phyloP scores from a whole-genome alignment of 2,888 invertebrate genomes.

The Cartodere bifasciata region DNA sequence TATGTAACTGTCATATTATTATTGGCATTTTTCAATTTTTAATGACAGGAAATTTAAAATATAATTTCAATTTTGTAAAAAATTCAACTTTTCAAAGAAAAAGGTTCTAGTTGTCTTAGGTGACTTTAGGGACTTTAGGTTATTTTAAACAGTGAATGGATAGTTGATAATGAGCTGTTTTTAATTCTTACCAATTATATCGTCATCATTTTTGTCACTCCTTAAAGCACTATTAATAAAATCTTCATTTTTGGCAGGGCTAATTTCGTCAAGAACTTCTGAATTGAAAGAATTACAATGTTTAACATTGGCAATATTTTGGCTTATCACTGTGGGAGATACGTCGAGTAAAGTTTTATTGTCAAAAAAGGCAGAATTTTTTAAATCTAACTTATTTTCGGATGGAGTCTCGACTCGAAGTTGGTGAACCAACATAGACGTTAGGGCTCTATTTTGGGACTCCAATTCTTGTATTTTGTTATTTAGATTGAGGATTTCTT shows the following conservation, averaged over 20 bases:
- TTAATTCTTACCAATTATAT: too few relatives aligned
- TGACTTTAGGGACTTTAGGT: background rate
- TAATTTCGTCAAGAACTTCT: slow-evolving; percentile 27
- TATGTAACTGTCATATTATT: too few relatives aligned
- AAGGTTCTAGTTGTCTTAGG: too few relatives aligned
- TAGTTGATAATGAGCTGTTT: too few relatives aligned
- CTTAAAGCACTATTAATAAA: slow-evolving; percentile 19
- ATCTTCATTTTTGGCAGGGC: slow-evolving; percentile 13
- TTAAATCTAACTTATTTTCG: slow-evolving; percentile 13
- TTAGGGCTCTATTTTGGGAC: slow-evolving; percentile 62
- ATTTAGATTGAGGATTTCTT: slow-evolving; percentile 62
- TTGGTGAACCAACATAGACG: slow-evolving; percentile 54
- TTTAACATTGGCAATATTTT: slow-evolving; percentile 27
- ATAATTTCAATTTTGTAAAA: too few relatives aligned
- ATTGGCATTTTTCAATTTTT: too few relatives aligned
- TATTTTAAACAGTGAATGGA: too few relatives aligned
- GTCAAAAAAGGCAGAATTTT: slow-evolving; percentile 3
- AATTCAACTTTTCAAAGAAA: too few relatives aligned
- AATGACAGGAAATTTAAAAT: too few relatives aligned
- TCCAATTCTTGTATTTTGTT: slow-evolving; percentile 65
- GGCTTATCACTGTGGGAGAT: slow-evolving; percentile 23
- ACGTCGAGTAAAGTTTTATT: slow-evolving; percentile 15
- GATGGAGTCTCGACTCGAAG: slow-evolving; percentile 33
- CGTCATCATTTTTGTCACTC: slow-evolving; percentile 26
- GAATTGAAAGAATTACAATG: slow-evolving; percentile 36